phyloP scores from a whole-genome alignment of 1,140 invertebrate species.

The Mactra quadrangularis region DNA sequence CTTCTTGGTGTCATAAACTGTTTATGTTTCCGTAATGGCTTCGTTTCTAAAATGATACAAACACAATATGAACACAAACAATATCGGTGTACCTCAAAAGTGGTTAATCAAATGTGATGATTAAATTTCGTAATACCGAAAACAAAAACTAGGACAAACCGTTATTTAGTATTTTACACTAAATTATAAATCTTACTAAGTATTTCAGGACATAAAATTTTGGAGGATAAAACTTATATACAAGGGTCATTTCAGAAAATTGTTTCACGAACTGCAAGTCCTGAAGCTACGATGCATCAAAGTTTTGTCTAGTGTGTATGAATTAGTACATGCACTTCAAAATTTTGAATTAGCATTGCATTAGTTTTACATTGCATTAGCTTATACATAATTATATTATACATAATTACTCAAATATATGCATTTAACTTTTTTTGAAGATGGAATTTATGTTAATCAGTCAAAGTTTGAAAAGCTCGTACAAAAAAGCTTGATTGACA shows the following conservation, averaged over 20 bases:
- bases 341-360: no score
- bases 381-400: no score
- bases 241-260: background rate
- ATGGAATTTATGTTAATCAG: no score
- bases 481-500: no score
- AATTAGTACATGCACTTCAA: no score
- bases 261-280: background rate
- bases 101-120: background rate
- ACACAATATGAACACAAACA: background rate
- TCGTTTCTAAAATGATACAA: background rate
- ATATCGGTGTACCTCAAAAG: background rate
- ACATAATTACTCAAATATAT: no score
- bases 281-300: no score
- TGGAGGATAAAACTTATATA: background rate
- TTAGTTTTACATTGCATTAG: no score
- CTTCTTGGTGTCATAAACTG: slow-evolving; percentile 33
- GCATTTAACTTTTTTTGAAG: no score
- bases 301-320: no score
- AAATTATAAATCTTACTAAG: no score
- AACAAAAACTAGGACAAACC: background rate
- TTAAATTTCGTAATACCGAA: background rate
- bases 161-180: background rate
- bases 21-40: slow-evolving; percentile 13
- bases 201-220: background rate
- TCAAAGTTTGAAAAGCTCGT: no score